Percentiles rank a stretch among this genome's conserved stretches.
phyloP scores from a whole-genome alignment of 1,140 invertebrate genomes.

The Chrysoperla carnea region DNA sequence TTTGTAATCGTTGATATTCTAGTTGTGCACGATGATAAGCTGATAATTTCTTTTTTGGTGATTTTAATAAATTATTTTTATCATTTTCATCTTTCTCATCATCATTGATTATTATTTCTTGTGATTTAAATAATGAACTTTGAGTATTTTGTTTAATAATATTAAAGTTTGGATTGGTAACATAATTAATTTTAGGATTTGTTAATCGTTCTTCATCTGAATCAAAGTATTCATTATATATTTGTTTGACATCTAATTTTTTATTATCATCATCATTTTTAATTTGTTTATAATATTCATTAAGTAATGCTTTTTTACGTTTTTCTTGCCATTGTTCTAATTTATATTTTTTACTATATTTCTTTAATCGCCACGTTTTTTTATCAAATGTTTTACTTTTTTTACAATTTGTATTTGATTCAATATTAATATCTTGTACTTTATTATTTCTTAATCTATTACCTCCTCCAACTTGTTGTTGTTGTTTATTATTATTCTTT shows the following conservation, averaged over 20 bases:
- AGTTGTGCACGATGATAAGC: slow-evolving; percentile 32
- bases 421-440: too few species aligned
- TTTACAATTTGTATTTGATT: not conserved
- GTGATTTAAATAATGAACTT: slow-evolving; percentile 5
- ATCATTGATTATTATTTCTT: slow-evolving; percentile 1
- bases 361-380: slow-evolving; percentile 38
- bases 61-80: slow-evolving; percentile 21
- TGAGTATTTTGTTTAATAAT: not conserved
- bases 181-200: not conserved
- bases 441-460: too few species aligned
- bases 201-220: slow-evolving; percentile 8
- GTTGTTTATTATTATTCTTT: not conserved
- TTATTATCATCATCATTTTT: slow-evolving; percentile 22
- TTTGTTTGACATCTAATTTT: slow-evolving; percentile 14
- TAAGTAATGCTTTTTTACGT: slow-evolving; percentile 32
- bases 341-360: slow-evolving; percentile 49
- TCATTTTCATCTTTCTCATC: slow-evolving; percentile 1
- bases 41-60: slow-evolving; percentile 14
- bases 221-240: slow-evolving; percentile 8
- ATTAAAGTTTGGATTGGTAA: slow-evolving; percentile 9
- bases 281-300: slow-evolving; percentile 33
- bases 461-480: not conserved
- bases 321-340: slow-evolving; percentile 43
- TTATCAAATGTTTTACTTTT: slow-evolving; percentile 35
- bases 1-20: slow-evolving; percentile 30